phyloP scores from a whole-genome alignment of 2,888 invertebrate genomes.

The Pyrrhia umbra region DNA sequence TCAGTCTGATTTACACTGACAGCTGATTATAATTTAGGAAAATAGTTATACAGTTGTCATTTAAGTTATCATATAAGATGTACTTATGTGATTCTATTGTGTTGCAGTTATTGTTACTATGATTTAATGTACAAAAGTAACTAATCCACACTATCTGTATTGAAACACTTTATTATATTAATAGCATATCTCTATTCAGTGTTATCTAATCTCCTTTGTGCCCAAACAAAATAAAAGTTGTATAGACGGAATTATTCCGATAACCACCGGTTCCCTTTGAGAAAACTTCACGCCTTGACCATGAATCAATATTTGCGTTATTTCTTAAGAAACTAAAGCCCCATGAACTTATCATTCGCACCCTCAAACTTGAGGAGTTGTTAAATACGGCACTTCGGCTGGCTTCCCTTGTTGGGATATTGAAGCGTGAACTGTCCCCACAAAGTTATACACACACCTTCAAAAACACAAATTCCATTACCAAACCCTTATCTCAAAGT shows the following conservation, averaged over 20 bases:
- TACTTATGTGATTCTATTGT: neutral
- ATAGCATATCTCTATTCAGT: conserved; percentile 13
- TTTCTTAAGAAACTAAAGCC: conserved; percentile 68
- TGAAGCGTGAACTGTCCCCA: conserved; percentile 75
- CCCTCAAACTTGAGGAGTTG: conserved; percentile 67
- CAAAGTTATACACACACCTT: conserved; percentile 22
- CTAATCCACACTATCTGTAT: conserved; percentile 1
- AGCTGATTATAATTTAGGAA: too few species aligned
- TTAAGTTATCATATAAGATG: too few species aligned
- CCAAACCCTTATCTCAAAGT: conserved; percentile 15
- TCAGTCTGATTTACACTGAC: too few species aligned
- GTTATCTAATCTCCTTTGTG: conserved; percentile 41
- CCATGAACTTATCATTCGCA: conserved; percentile 78
- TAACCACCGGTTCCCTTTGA: conserved; percentile 65
- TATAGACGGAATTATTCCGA: conserved; percentile 58
- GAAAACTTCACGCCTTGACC: conserved; percentile 71
- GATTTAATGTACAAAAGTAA: neutral
- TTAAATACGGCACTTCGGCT: conserved; percentile 78
- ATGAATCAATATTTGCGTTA: conserved; percentile 69
- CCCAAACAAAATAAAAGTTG: conserved; percentile 49
- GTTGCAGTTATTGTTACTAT: neutral
- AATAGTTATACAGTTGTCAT: too few species aligned
- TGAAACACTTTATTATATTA: conserved; percentile 31
- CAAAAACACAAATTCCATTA: neutral
- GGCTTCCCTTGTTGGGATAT: conserved; percentile 72